Evolutionary conservation across 2,888 invertebrate species (phyloP).

Genomic region (Brenthis ino): DNA sequence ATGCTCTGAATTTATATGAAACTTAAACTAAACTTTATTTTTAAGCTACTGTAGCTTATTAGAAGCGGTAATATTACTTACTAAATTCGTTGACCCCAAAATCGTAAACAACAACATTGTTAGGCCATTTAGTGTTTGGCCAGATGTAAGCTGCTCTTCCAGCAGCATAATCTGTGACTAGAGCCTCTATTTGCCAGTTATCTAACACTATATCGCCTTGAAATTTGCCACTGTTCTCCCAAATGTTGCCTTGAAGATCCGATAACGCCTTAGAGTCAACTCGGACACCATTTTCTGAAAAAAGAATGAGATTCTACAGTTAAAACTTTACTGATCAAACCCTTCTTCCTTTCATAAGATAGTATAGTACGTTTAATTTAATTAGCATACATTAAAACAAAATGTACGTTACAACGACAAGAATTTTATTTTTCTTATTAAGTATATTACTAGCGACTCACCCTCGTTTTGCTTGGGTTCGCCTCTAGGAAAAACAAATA

Average conservation of each 20-base stretch:
- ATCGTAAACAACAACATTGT: slow-evolving; percentile 64
- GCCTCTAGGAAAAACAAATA: no score
- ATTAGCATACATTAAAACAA: no score
- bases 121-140: slow-evolving; percentile 66
- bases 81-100: slow-evolving; percentile 64
- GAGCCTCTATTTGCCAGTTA: slow-evolving; percentile 59
- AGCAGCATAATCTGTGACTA: slow-evolving; percentile 58
- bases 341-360: no score
- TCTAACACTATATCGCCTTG: slow-evolving; percentile 71
- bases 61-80: slow-evolving; percentile 44
- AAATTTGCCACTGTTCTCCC: slow-evolving; percentile 67
- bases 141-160: slow-evolving; percentile 65
- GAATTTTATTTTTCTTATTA: no score
- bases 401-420: no score
- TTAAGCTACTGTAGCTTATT: no score
- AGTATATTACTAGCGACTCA: no score
- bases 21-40: no score
- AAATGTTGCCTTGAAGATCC: slow-evolving; percentile 52
- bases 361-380: no score
- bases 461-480: no score
- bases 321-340: not conserved
- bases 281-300: slow-evolving; percentile 49
- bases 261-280: slow-evolving; percentile 45
- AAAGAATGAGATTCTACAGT: not conserved
- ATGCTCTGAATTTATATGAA: no score